phyloP scores from a whole-genome alignment of 2,888 invertebrate species.

The Noctua janthe region DNA sequence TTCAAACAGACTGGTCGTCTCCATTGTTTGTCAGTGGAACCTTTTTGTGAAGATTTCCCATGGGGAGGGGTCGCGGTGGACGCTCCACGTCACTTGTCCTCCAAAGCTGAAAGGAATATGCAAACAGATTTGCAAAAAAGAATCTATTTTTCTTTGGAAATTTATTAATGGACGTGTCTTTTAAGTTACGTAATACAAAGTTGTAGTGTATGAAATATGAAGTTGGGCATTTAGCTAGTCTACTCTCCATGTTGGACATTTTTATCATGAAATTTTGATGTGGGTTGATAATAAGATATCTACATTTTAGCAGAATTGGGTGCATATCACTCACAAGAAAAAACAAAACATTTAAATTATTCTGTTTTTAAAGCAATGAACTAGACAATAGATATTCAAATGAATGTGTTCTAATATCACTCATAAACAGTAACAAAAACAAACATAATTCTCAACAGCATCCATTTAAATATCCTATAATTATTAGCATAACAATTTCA shows the following conservation, averaged over 20 bases:
- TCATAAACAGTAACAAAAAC: slow-evolving; percentile 16
- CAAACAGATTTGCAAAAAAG: slow-evolving; percentile 82
- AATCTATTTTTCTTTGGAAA: slow-evolving; percentile 64
- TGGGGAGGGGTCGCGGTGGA: slow-evolving; percentile 75
- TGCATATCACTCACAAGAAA: not conserved
- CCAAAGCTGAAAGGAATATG: slow-evolving; percentile 78
- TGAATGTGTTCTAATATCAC: not conserved
- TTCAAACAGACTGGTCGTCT: slow-evolving; percentile 77
- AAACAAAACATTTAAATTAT: not conserved
- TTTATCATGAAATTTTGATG: not conserved
- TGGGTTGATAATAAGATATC: not conserved
- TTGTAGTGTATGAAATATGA: slow-evolving; percentile 41
- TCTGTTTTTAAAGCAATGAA: not conserved
- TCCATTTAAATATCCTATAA: slow-evolving; percentile 54
- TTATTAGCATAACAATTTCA: slow-evolving; percentile 62
- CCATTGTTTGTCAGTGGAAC: slow-evolving; percentile 84
- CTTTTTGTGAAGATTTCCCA: slow-evolving; percentile 88
- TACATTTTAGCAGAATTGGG: not conserved
- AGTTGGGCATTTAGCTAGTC: not conserved
- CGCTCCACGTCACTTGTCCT: slow-evolving; percentile 81
- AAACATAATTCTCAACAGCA: slow-evolving; percentile 20
- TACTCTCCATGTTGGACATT: not conserved
- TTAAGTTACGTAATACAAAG: slow-evolving; percentile 44
- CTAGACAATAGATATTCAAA: not conserved
- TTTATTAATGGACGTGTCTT: slow-evolving; percentile 68